Evolutionary conservation across 2,797 vertebrate genomes (phyloP).

Genomic region (Anolis apletophallus): DNA sequence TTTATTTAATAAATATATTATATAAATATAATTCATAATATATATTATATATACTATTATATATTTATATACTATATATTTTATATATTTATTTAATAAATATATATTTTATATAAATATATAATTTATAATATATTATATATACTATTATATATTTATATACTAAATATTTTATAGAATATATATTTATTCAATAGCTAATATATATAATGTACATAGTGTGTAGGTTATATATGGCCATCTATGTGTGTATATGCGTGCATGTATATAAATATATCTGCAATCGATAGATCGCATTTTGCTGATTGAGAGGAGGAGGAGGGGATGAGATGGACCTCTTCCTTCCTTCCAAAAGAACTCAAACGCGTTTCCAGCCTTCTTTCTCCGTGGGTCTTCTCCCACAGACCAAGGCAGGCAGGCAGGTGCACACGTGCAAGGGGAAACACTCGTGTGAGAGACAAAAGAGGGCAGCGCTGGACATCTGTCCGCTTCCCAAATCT

Average conservation of each 20-base stretch:
- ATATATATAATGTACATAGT: too few relatives aligned
- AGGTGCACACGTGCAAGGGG: not conserved
- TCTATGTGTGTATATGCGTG: not conserved
- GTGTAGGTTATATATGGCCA: too few relatives aligned
- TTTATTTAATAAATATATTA: too few relatives aligned
- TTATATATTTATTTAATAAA: too few relatives aligned
- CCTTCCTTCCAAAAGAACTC: not conserved
- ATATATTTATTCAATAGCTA: too few relatives aligned
- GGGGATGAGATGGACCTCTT: not conserved
- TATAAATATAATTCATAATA: too few relatives aligned
- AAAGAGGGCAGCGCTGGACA: fast-evolving
- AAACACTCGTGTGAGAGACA: not conserved
- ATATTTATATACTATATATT: too few relatives aligned
- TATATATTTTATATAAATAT: too few relatives aligned
- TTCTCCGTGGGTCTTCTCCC: not conserved
- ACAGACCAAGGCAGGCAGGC: not conserved
- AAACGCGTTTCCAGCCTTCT: not conserved
- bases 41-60: too few relatives aligned
- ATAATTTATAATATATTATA: too few relatives aligned
- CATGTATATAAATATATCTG: not conserved
- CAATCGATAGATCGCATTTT: not conserved
- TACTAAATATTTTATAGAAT: too few relatives aligned
- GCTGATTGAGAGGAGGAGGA: not conserved
- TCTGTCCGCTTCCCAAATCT: not conserved
- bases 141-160: too few relatives aligned